Base-by-base conservation (phyloP, 2,888 invertebrate species). In the Nomada fucata region DNA sequence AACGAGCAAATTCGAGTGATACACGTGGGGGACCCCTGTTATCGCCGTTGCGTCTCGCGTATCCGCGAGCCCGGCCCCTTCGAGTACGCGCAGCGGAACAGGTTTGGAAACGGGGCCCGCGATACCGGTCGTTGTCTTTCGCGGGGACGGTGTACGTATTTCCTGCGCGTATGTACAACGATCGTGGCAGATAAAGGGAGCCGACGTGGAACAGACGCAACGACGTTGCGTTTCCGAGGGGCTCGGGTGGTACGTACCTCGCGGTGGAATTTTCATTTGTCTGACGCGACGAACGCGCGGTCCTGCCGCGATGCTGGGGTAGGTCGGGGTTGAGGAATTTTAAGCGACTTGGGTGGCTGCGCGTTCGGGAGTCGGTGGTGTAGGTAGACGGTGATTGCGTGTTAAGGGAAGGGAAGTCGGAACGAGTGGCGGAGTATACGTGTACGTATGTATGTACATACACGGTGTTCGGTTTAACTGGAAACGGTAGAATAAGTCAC, bases 151-250 rank as follows among this genome's bases (percentile, higher is more conserved):
- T 36, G 36, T 36, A 36, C 5, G 79, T 76, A 78, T 86, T 84
- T 73, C 64, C 73, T 81, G 60, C 64, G 73, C 80, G 68, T 69
- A 79, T 61, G 76, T 86, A 86, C 80, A 86, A 78, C 63, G 75
- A 86, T 83, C 72, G 78, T 50, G 52, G 65, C 72, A 70, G 84
- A 86, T 86, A 75, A 80, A 63, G 57, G 20, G 68, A 69, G 61
- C 65, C 52, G 53, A 47, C 67, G 57, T 55, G 61, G 44, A 53
- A 60, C 64, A 53, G 53, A 42, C 67, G 29, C 52, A 73, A 79
- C 79, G 75, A 70, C 79, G 76, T 65, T 64, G 57, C 42, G 52
- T 79, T 69, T 76, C 61, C 61, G 68, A 75, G 71, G 67, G 42
- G 42, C 20, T 20, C n/a, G 53, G 60, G 64, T 44, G 47, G 63